phyloP scores from a whole-genome alignment of 2,113 vertebrate species.

The Narcine bancroftii region DNA sequence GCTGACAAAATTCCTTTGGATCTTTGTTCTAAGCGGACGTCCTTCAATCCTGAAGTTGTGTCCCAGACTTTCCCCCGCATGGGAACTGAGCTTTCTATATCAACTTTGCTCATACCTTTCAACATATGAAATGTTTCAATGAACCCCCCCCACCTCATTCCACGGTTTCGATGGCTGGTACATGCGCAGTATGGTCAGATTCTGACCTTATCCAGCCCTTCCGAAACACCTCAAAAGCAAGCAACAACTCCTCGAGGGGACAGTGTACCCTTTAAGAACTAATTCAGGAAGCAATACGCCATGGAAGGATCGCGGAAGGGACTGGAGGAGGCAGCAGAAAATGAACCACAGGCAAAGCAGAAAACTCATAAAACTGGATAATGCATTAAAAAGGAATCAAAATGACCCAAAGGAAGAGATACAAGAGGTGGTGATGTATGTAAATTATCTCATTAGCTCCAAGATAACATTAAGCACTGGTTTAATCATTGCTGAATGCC shows the following conservation, averaged over 20 bases:
- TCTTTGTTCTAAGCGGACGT: no score
- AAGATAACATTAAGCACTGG: neutral
- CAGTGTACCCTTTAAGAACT: neutral
- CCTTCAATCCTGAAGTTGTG: no score
- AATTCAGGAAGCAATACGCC: neutral
- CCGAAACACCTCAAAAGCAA: neutral
- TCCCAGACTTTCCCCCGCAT: no score
- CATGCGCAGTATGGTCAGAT: no score
- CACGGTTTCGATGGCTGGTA: no score
- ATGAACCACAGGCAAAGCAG: conserved; percentile 37
- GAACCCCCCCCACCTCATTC: no score
- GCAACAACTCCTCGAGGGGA: no score
- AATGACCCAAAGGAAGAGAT: conserved; percentile 41
- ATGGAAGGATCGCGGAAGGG: neutral
- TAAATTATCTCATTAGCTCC: conserved; percentile 19
- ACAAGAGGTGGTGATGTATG: conserved; percentile 44
- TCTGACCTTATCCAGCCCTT: no score
- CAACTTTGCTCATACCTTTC: no score
- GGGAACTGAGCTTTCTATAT: no score
- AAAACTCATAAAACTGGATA: neutral
- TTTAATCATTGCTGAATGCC: neutral
- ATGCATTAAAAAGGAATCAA: conserved; percentile 37
- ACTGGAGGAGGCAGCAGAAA: neutral
- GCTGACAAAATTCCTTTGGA: conserved; percentile 44
- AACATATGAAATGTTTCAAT: no score